phyloP scores from a whole-genome alignment of 2,113 vertebrate species.

The Emydocephalus ijimae region DNA sequence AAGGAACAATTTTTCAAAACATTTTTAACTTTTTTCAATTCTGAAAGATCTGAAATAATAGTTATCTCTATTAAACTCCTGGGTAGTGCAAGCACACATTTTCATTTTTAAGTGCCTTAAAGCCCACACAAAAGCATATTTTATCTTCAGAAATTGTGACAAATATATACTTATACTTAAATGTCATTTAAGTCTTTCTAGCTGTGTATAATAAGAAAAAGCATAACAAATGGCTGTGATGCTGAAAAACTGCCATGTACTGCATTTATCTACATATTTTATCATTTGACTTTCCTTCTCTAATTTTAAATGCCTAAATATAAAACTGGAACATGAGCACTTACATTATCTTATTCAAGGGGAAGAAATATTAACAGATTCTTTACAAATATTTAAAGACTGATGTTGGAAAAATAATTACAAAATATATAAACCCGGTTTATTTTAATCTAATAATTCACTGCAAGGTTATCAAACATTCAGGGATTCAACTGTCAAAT shows the following conservation, averaged over 20 bases:
- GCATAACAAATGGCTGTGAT: background rate
- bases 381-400: background rate
- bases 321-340: background rate
- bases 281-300: background rate
- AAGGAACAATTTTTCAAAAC: rapidly evolving
- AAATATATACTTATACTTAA: slow-evolving; percentile 31
- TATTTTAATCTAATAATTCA: slow-evolving; percentile 20
- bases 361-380: background rate
- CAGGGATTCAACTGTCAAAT: slow-evolving; percentile 18
- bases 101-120: slow-evolving; percentile 15
- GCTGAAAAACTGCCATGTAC: slow-evolving; percentile 42
- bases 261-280: background rate
- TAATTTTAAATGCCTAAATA: slow-evolving; percentile 24
- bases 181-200: background rate
- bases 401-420: slow-evolving; percentile 11
- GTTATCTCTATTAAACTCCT: slow-evolving; percentile 2
- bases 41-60: background rate
- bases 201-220: background rate
- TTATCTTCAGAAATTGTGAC: slow-evolving; percentile 36
- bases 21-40: background rate
- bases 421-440: slow-evolving; percentile 4
- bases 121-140: slow-evolving; percentile 21
- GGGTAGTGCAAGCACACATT: slow-evolving; percentile 17
- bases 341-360: background rate
- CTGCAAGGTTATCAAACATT: background rate